phyloP scores from a whole-genome alignment of 2,797 vertebrate species.

The Notolepis coatsorum region DNA sequence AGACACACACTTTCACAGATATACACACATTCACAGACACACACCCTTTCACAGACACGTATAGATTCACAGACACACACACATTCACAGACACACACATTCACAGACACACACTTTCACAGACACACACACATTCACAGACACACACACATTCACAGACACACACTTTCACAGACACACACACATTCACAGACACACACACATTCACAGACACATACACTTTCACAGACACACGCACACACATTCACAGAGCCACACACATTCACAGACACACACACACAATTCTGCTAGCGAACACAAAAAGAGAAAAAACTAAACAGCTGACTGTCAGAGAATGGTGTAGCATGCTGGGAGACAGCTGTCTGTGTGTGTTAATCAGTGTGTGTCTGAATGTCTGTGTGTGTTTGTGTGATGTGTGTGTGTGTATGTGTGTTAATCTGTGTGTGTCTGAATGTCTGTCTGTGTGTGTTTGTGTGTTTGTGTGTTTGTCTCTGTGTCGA shows the following conservation, averaged over 20 bases:
- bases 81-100: slow-evolving; percentile 42
- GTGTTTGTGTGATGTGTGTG: background rate
- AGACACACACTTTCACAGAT: slow-evolving; percentile 1
- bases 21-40: no score
- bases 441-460: no score
- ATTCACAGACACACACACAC: slow-evolving; percentile 15
- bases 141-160: slow-evolving; percentile 33
- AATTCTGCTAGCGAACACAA: slow-evolving; percentile 20
- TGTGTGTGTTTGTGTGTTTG: background rate
- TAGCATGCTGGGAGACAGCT: slow-evolving; percentile 26
- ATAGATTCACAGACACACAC: slow-evolving; percentile 10
- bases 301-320: slow-evolving; percentile 59
- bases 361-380: slow-evolving; percentile 20
- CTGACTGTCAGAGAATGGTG: slow-evolving; percentile 42
- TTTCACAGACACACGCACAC: slow-evolving; percentile 38
- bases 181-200: slow-evolving; percentile 4
- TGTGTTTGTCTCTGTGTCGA: no score
- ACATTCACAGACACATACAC: slow-evolving; percentile 45
- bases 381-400: background rate
- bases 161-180: slow-evolving; percentile 7
- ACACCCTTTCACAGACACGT: slow-evolving; percentile 42
- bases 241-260: slow-evolving; percentile 27
- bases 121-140: slow-evolving; percentile 33
- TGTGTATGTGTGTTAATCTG: background rate
- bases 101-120: slow-evolving; percentile 27